Conservation (phyloP, 2,797 vertebrate species). For the Microhierax caerulescens region DNA sequence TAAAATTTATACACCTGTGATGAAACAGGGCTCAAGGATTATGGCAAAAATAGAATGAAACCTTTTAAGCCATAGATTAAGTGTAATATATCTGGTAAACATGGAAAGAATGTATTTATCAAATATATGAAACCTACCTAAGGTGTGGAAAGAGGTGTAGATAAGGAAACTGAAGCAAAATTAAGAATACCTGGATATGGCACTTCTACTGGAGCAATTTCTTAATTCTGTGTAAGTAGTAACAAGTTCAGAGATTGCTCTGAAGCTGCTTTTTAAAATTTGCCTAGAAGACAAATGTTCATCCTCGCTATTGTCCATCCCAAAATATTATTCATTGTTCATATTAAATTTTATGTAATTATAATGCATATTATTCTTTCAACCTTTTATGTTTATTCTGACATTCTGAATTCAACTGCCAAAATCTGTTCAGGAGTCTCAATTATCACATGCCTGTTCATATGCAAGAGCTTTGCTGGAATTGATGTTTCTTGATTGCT, state of each 20-base stretch:
- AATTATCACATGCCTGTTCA: neutral
- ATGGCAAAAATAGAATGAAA: neutral
- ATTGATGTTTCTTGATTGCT: neutral
- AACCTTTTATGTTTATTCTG: neutral
- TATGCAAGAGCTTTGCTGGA: neutral
- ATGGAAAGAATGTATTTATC: neutral
- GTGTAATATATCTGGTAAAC: neutral
- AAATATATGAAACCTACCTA: neutral
- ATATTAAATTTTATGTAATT: neutral
- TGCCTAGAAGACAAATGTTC: neutral
- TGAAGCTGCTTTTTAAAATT: neutral
- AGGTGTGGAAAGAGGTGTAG: neutral
- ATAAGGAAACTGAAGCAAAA: neutral
- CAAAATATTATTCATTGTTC: neutral
- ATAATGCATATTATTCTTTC: neutral
- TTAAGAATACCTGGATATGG: neutral
- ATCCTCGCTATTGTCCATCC: neutral
- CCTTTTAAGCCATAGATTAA: neutral
- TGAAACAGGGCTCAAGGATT: neutral
- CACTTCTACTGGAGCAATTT: neutral
- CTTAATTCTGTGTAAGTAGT: neutral
- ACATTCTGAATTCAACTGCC: neutral
- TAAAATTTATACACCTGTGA: neutral
- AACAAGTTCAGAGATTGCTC: neutral
- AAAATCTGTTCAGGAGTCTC: neutral